A percentile compares a stretch with the other conserved stretches of the same genome.
These are phyloP conservation scores for Lepidocyrtinus sp. DNA, from an alignment of 2,888 invertebrate genomes.

Conservation along the genomic window DNA sequence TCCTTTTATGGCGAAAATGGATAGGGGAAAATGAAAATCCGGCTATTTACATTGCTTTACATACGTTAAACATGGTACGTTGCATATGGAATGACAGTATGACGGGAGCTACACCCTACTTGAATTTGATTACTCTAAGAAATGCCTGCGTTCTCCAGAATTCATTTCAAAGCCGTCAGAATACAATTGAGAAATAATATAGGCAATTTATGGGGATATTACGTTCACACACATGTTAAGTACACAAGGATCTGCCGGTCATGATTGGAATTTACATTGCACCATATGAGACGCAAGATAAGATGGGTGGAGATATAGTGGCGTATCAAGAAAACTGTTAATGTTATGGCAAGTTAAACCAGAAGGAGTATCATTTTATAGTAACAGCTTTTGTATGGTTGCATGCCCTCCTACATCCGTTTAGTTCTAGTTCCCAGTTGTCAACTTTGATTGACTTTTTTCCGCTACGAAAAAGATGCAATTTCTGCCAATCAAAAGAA, in stretches of 20 bases:
- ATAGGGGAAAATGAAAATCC: background rate
- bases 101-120: background rate
- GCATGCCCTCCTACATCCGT: background rate
- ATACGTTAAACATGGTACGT: background rate
- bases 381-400: background rate
- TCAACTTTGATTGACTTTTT: background rate
- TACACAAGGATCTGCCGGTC: too few species aligned
- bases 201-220: background rate
- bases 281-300: background rate
- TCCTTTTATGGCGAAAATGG: background rate
- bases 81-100: background rate
- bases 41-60: background rate
- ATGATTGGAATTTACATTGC: too few species aligned
- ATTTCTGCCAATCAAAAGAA: background rate
- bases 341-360: background rate
- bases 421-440: background rate
- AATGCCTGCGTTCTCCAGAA: background rate
- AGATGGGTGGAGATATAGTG: background rate
- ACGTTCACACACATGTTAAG: background rate
- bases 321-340: background rate
- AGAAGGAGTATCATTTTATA: background rate
- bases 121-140: background rate
- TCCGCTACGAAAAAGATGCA: background rate
- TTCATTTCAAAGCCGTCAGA: background rate
- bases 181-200: background rate